These are phyloP conservation scores for Drosophila kanekoi DNA, from an alignment of 2,888 invertebrate species.

Conservation along the genomic window DNA sequence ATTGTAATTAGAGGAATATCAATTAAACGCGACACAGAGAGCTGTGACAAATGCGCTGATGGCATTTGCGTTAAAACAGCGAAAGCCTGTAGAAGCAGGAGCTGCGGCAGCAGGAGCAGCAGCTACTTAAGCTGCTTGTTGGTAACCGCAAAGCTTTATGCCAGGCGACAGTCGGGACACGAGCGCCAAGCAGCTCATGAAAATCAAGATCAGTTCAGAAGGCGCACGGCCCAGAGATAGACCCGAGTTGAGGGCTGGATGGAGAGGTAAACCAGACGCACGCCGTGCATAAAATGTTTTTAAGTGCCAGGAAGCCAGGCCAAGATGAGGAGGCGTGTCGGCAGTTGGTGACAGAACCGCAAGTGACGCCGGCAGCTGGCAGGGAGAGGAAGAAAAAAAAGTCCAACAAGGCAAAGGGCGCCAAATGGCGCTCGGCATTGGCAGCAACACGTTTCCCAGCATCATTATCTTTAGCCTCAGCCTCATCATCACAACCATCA, in stretches of 20 bases:
- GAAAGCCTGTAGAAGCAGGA: neutral
- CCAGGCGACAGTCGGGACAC: slow-evolving; percentile 33
- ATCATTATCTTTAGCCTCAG: slow-evolving; percentile 3
- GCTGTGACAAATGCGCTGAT: slow-evolving; percentile 13
- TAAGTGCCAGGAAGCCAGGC: slow-evolving; percentile 52
- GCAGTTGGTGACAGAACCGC: slow-evolving; percentile 23
- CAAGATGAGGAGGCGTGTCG: neutral
- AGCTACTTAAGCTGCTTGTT: slow-evolving; percentile 57
- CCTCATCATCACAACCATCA: slow-evolving; percentile 4
- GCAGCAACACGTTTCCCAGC: slow-evolving; percentile 14
- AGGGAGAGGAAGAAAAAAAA: neutral
- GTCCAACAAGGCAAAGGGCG: slow-evolving; percentile 13
- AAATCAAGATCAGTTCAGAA: slow-evolving; percentile 61
- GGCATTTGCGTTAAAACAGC: slow-evolving; percentile 35
- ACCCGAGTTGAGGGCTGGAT: neutral
- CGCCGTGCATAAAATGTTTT: slow-evolving; percentile 61
- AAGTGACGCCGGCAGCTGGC: slow-evolving; percentile 14
- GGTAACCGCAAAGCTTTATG: slow-evolving; percentile 54
- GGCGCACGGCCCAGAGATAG: neutral
- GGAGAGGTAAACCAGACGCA: slow-evolving; percentile 5
- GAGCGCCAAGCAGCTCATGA: slow-evolving; percentile 56
- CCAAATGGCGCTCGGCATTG: slow-evolving; percentile 14
- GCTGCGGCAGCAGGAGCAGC: slow-evolving; percentile 4
- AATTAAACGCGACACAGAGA: slow-evolving; percentile 30
- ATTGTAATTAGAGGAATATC: slow-evolving; percentile 32